Percentiles rank a stretch among this genome's conserved stretches.
Evolutionary conservation across 2,797 vertebrate species (phyloP).

Genomic region (Philypnodon macrostomus): DNA sequence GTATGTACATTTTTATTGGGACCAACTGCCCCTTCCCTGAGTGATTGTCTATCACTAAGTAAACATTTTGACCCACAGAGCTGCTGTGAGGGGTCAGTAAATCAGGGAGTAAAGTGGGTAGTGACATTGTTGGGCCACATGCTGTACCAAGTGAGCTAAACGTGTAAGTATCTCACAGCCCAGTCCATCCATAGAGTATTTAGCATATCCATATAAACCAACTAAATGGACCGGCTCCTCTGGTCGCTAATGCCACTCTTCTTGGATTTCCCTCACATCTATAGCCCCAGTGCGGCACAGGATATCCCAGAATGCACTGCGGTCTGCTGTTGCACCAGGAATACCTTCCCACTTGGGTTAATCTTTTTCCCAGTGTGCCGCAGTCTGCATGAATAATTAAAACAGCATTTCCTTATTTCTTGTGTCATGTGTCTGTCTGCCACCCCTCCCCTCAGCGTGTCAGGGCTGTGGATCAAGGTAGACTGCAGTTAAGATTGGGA

Average conservation of each 20-base stretch:
- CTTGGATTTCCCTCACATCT: slow-evolving; percentile 58
- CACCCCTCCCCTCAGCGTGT: slow-evolving; percentile 9
- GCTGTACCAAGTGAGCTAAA: no score
- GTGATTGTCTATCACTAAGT: no score
- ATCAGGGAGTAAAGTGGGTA: no score
- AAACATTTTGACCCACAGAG: no score
- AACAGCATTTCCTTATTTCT: slow-evolving; percentile 11
- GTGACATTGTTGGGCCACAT: no score
- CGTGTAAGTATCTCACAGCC: no score
- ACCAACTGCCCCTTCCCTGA: no score
- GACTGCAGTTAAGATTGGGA: not conserved
- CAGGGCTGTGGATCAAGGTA: not conserved
- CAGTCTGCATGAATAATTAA: slow-evolving; percentile 6
- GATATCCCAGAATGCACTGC: slow-evolving; percentile 59
- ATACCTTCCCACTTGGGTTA: slow-evolving; percentile 65
- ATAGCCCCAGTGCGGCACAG: slow-evolving; percentile 54
- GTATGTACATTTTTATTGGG: no score
- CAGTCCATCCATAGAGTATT: no score
- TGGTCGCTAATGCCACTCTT: not conserved
- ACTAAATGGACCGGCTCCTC: slow-evolving; percentile 5
- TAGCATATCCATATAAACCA: no score
- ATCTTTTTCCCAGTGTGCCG: slow-evolving; percentile 25
- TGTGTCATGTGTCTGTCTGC: no score
- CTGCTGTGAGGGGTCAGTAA: no score
- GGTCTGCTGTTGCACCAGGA: slow-evolving; percentile 65